Percentiles rank a stretch among this genome's conserved stretches.
Conservation (phyloP, 2,797 vertebrate species). For the Cacajao melanocephalus region DNA sequence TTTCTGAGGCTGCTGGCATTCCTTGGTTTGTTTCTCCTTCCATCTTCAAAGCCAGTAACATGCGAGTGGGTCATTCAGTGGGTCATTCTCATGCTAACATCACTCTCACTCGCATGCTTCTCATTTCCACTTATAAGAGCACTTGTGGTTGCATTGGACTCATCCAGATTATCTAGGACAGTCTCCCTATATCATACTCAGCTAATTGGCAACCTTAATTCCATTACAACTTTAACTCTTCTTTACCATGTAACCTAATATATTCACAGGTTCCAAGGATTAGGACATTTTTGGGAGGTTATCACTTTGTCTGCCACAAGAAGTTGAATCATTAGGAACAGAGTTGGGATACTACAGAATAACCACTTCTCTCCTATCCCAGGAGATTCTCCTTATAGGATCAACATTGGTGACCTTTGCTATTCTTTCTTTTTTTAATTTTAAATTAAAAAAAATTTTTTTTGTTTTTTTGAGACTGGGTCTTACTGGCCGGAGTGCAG, state of each 20-base stretch:
- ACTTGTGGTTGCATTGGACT: not conserved
- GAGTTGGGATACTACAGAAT: not conserved
- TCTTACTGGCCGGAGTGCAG: no score
- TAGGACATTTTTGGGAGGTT: not conserved
- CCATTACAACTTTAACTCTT: not conserved
- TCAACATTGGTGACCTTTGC: not conserved
- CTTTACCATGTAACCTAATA: not conserved
- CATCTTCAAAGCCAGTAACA: not conserved
- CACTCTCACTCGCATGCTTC: not conserved
- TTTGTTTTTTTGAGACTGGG: no score
- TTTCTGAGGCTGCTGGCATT: not conserved
- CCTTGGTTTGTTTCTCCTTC: not conserved
- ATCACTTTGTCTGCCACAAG: not conserved
- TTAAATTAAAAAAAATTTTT: no score
- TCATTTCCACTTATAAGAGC: not conserved
- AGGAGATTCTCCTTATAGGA: not conserved
- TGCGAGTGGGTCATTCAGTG: not conserved
- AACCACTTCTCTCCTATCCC: not conserved
- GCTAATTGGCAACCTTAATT: not conserved
- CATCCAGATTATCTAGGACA: not conserved
- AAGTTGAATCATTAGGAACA: not conserved
- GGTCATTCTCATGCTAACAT: not conserved
- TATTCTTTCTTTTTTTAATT: not conserved
- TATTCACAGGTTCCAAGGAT: not conserved
- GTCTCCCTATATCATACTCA: not conserved